Evolutionary conservation across 64 coral and sea anemone genomes (phyloP).

Genomic region (Anthopleura sola): DNA sequence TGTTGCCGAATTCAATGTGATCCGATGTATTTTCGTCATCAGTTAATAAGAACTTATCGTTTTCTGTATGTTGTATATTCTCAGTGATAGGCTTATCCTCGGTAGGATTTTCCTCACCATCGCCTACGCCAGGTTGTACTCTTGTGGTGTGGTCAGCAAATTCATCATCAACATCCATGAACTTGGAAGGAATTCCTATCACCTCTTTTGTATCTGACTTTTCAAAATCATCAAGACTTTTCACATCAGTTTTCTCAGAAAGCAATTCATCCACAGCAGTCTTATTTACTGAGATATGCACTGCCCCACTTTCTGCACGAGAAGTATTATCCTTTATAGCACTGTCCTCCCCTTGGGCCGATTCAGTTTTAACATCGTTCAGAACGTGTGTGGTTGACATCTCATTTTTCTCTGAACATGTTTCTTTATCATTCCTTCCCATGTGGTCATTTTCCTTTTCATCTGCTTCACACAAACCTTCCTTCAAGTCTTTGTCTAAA

Average conservation of each 20-base stretch:
- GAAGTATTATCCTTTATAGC: not conserved
- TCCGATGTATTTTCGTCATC: not conserved
- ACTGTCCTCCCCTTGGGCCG: not conserved
- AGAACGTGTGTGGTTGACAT: not conserved
- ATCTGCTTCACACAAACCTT: not conserved
- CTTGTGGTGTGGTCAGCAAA: not conserved
- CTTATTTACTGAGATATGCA: not conserved
- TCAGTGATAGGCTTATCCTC: not conserved
- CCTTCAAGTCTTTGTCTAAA: conserved; percentile 16
- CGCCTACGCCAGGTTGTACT: not conserved
- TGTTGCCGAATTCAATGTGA: not conserved
- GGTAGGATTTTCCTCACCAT: not conserved
- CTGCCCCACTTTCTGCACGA: not conserved
- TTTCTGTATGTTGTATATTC: not conserved
- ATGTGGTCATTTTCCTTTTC: not conserved
- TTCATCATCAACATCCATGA: not conserved
- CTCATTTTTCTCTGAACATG: not conserved
- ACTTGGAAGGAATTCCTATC: not conserved
- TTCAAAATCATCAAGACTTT: not conserved
- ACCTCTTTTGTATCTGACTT: not conserved
- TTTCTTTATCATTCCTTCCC: not conserved
- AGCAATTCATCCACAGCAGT: not conserved
- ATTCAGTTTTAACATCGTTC: not conserved
- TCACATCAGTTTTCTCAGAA: not conserved
- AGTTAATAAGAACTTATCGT: not conserved